Percentiles rank a stretch among this genome's conserved stretches.
Conservation (phyloP, 2,113 vertebrate species). For the Barnardius zonarius region DNA sequence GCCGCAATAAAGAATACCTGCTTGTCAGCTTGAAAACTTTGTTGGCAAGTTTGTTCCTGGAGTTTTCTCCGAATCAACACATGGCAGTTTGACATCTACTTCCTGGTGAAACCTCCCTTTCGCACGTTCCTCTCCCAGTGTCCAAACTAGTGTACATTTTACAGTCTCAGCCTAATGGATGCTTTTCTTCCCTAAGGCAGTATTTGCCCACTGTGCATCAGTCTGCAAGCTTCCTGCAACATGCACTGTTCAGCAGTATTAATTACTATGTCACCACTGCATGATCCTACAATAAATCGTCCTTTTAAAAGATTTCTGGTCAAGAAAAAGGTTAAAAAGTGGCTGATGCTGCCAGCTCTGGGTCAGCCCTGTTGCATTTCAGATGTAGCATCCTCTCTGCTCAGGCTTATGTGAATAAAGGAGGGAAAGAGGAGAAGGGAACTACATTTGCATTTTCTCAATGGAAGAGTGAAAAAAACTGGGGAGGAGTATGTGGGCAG, state of each 20-base stretch:
- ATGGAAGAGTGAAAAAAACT: not conserved
- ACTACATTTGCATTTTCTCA: not conserved
- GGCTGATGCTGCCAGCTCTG: not conserved
- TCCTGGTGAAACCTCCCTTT: not conserved
- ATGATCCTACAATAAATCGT: not conserved
- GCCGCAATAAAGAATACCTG: too few species aligned
- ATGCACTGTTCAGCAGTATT: fast-evolving
- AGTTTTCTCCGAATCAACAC: too few species aligned
- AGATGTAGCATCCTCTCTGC: not conserved
- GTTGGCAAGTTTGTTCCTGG: too few species aligned
- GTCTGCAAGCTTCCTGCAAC: not conserved
- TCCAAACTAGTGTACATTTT: not conserved
- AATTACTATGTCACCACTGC: not conserved
- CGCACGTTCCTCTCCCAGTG: not conserved
- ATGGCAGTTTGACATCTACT: not conserved
- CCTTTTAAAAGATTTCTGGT: not conserved
- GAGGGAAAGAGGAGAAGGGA: not conserved
- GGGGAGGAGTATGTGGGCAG: not conserved
- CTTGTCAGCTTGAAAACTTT: too few species aligned
- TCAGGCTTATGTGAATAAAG: not conserved
- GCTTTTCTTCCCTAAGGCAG: not conserved
- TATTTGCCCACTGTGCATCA: not conserved
- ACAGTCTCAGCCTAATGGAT: not conserved
- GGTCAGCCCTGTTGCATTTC: not conserved
- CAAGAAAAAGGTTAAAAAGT: not conserved